Percentiles rank a stretch among this genome's conserved stretches.
Conservation (phyloP, 2,797 vertebrate species). For the Lithobates pipiens region DNA sequence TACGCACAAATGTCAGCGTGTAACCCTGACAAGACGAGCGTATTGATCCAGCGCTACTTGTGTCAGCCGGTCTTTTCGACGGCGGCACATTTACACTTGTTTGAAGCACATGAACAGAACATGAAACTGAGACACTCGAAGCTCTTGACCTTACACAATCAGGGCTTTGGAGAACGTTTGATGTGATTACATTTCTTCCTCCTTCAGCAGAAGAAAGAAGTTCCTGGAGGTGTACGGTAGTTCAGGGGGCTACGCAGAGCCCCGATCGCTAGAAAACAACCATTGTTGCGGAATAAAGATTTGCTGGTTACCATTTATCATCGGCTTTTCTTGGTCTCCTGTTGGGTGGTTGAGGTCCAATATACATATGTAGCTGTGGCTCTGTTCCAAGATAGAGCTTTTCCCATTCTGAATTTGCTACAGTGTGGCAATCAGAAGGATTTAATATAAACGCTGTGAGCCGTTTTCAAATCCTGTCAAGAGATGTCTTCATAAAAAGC, state of each 20-base stretch:
- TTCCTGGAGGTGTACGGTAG: not conserved
- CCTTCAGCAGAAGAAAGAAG: not conserved
- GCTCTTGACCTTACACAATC: constrained; percentile 43
- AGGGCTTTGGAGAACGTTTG: constrained; percentile 8
- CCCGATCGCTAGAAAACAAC: too few relatives aligned
- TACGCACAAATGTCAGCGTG: too few relatives aligned
- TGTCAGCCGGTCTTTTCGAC: not conserved
- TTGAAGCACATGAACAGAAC: constrained; percentile 14
- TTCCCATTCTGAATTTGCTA: not conserved
- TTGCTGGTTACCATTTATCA: not conserved
- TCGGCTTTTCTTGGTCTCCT: not conserved
- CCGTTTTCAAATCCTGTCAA: too few relatives aligned
- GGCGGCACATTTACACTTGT: not conserved
- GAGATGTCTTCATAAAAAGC: too few relatives aligned
- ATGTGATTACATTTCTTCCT: constrained; percentile 4
- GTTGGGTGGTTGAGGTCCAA: not conserved
- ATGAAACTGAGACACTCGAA: constrained; percentile 8
- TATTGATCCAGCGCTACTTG: constrained; percentile 6
- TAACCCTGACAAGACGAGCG: not conserved
- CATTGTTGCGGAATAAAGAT: not conserved
- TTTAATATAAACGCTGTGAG: too few relatives aligned
- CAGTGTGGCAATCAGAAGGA: too few relatives aligned
- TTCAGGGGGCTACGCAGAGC: not conserved
- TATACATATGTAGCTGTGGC: not conserved
- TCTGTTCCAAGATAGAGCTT: not conserved